Evolutionary conservation across 1,140 invertebrate species (phyloP), one percentile per base, ranked within the genome.

Genomic region (Megalonaias nervosa): DNA sequence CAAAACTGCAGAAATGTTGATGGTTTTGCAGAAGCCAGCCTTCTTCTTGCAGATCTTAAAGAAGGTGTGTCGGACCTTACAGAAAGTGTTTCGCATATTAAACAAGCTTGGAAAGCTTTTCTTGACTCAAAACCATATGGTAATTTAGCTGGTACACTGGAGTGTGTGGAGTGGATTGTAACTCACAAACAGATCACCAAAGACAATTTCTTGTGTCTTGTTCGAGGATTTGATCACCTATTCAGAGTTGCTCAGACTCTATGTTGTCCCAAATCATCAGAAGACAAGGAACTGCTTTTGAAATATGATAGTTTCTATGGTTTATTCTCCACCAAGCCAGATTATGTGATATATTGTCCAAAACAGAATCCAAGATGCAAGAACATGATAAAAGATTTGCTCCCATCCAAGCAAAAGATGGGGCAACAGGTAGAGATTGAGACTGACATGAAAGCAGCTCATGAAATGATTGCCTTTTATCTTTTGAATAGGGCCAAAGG

Each of bases 251-350:
- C 83, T 14, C 61, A 68, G 23, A 67, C 81, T 19, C 48, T 86
- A 16, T 58, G 72, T 5, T 65, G 74, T 5, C 73, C 71, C 2
- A 61, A 71, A 11, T 71, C 57, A 59, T 56, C 61, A 67, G 58
- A 72, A 14, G 61, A 83, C 59, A 69, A 71, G 55, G 74, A 77
- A 17, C 16, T 56, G 48, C 23, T 66, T 38, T 76, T 60, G 57
- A 71, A 73, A 69, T 85, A 57, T 76, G 60, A 79, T 19, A 72
- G 31, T 16, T 85, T 84, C 67, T 86, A 84, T 80, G 85, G 85
- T 19, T 72, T 86, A 13, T 65, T 77, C 23, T 64, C 58, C 15
- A 23, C 48, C 2, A 56, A 38, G 1, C 81, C 70, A 31, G 69
- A 62, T 21, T 68, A 74, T 19, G 61, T 83, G n/a, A 69, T 65